Conservation (phyloP, 1,140 invertebrate species). For the Magallana angulata region DNA sequence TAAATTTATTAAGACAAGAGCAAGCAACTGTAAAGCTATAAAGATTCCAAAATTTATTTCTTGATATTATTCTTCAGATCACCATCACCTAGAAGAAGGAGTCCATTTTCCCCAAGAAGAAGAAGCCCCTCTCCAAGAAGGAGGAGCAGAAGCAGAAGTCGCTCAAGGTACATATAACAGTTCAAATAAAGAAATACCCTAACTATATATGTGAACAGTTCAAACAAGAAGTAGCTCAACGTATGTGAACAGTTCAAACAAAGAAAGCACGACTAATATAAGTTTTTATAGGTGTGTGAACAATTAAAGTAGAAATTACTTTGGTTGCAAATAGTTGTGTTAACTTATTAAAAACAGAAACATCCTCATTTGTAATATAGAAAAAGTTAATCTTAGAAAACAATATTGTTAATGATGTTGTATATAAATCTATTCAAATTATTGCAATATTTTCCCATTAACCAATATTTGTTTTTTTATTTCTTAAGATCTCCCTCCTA, state of each 20-base stretch:
- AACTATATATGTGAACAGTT: not conserved
- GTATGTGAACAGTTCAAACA: not conserved
- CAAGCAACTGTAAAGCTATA: too few relatives aligned
- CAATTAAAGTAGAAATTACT: not conserved
- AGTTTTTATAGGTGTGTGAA: too few relatives aligned
- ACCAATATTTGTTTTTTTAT: not conserved
- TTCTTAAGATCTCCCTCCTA: conserved; percentile 1
- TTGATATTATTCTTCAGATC: conserved; percentile 37
- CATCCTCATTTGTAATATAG: too few relatives aligned
- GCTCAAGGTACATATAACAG: conserved; percentile 13
- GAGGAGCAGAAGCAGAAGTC: conserved; percentile 31
- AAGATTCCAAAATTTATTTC: too few relatives aligned
- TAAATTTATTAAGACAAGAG: too few relatives aligned
- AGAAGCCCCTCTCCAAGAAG: conserved; percentile 43
- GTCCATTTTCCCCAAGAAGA: conserved; percentile 23
- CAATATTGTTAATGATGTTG: too few relatives aligned
- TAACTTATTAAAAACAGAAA: too few relatives aligned
- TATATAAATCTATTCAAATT: too few relatives aligned
- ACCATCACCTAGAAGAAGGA: not conserved
- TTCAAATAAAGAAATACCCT: not conserved
- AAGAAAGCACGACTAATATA: too few relatives aligned
- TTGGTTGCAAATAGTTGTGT: too few relatives aligned
- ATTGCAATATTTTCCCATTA: too few relatives aligned
- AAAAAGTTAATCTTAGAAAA: too few relatives aligned
- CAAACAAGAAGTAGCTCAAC: not conserved